A percentile compares a stretch with the other conserved stretches of the same genome.
Evolutionary conservation across 1,140 invertebrate genomes (phyloP).

Genomic region (Matsumurasca onukii): DNA sequence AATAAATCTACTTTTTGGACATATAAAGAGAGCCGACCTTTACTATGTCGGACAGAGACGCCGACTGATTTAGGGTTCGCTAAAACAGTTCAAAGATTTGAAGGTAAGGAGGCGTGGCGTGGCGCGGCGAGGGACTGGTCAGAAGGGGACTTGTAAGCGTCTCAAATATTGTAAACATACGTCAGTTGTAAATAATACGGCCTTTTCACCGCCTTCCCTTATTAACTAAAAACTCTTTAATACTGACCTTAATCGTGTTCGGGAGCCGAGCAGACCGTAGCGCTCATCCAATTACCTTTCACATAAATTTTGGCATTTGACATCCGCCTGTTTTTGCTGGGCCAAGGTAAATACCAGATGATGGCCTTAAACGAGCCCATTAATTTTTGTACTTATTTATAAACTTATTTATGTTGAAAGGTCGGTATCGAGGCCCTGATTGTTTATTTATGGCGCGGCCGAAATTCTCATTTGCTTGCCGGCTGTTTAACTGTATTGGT

Average conservation of each 20-base stretch:
- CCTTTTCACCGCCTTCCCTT: background rate
- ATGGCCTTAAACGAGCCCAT: background rate
- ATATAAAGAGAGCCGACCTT: background rate
- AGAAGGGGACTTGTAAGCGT: background rate
- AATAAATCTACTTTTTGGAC: background rate
- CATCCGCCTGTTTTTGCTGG: background rate
- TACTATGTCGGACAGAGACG: background rate
- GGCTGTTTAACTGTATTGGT: background rate
- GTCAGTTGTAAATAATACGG: background rate
- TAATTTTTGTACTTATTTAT: background rate
- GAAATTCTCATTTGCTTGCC: background rate
- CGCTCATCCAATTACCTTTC: background rate
- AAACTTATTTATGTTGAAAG: background rate
- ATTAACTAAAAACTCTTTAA: slow-evolving; percentile 1
- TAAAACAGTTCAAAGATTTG: background rate
- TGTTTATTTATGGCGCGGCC: background rate
- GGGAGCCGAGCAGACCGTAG: background rate
- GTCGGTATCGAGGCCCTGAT: background rate
- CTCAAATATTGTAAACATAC: background rate
- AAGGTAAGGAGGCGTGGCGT: background rate
- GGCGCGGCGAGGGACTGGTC: background rate
- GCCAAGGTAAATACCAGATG: background rate
- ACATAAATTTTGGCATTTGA: background rate
- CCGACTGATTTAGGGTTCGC: background rate
- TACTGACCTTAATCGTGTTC: background rate